Conservation (phyloP, 2,113 vertebrate genomes). For the Suricata suricatta region DNA sequence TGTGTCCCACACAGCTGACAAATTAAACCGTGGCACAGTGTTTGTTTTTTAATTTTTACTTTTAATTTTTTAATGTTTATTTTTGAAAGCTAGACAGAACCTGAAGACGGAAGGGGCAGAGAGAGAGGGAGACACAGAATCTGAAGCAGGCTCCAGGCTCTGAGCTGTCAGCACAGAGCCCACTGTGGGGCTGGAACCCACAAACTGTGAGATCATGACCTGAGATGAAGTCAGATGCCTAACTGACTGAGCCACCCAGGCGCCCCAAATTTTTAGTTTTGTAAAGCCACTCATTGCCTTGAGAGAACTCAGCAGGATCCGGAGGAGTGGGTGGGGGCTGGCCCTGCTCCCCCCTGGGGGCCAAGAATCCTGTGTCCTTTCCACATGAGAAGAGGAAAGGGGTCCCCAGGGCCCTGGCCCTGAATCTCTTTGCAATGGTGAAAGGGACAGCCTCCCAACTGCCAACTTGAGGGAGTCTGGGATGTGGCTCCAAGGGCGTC, state of each 20-base stretch:
- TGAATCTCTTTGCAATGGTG: not conserved
- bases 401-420: not conserved
- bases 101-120: no score
- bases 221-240: no score
- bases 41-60: not conserved
- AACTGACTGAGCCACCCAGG: no score
- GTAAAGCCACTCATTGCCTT: not conserved
- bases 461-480: no score
- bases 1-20: not conserved
- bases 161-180: no score
- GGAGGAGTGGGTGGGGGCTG: not conserved
- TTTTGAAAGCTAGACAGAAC: no score
- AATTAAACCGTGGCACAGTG: fast-evolving
- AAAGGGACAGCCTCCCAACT: not conserved
- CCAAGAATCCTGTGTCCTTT: not conserved
- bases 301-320: not conserved
- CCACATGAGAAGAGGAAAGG: fast-evolving
- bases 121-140: no score
- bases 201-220: no score
- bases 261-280: not conserved
- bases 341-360: not conserved
- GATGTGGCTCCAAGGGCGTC: not conserved
- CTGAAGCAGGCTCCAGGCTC: no score
- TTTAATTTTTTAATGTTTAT: no score
- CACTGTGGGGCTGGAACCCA: no score